Evolutionary conservation across 2,113 vertebrate genomes (phyloP), one percentile per base, ranked within the genome.

Genomic region (Ceuthmochares aereus): DNA sequence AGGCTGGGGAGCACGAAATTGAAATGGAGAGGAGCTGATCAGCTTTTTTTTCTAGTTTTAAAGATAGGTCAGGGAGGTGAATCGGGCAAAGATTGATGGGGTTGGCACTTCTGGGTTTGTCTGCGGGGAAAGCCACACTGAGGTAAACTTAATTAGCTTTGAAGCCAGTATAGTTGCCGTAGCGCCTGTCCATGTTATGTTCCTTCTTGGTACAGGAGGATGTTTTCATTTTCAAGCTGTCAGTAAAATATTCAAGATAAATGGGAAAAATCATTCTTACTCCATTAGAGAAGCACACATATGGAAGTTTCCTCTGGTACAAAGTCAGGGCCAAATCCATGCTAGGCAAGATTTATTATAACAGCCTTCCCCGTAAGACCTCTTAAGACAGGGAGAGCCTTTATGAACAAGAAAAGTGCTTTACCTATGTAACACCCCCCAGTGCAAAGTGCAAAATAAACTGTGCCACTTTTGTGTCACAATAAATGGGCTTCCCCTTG

Each of bases 1-100:
- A 75, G 80, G 14, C 56, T 84, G 76, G 43, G 64, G 34, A 89
- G 83, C 7, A 70, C 73, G 72, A 89, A 89, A 95, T 9, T 93
- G 95, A 95, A 96, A 97, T 67, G 68, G 73, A 95, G 91, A 90
- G 72, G 73, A 92, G 74, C 3, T 68, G 93, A 93, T 95, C 32
- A 86, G 73, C 60, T 89, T 63, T 93, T 95, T 40, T 92, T 84
- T 81, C 34, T 52, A 29, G 68, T 89, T 89, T 93, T 90, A 81
- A 84, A 81, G 86, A 74, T 52, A 91, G 76, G 69, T 81, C 91
- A 92, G 64, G 68, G 52, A 92, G 86, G 94, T 90, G 55, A 84
- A 32, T 20, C 68, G 89, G 60, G 68, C 29, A 67, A 59, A 63
- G 80, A 80, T 43, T 84, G 86, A 90, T 47, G 34, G 47, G 30